phyloP scores from a whole-genome alignment of 2,888 invertebrate species.

The Rhopalosiphum nymphaeae region DNA sequence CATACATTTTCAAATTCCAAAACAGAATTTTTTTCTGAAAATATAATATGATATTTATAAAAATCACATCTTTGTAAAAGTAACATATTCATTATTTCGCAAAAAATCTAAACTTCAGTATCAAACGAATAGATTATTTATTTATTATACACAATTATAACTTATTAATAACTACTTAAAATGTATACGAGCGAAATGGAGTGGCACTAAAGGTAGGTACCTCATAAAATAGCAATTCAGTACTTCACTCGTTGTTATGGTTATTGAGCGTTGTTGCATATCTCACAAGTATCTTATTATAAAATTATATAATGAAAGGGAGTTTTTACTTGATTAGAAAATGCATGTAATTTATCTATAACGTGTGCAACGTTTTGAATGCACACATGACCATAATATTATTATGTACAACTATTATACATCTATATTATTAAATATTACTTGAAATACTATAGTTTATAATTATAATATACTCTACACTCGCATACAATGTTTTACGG shows the following conservation, averaged over 20 bases:
- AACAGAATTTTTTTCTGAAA: background rate
- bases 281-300: background rate
- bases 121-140: background rate
- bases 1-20: background rate
- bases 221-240: background rate
- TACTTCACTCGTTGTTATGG: background rate
- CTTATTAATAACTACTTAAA: background rate
- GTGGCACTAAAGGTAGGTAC: background rate
- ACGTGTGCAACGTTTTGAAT: background rate
- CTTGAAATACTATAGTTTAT: background rate
- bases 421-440: background rate
- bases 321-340: background rate
- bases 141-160: background rate
- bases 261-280: background rate
- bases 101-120: background rate
- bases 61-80: background rate
- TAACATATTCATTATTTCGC: background rate
- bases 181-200: background rate
- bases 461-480: background rate
- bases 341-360: background rate
- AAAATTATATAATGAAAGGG: background rate
- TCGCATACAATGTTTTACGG: background rate
- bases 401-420: background rate
- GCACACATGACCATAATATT: background rate
- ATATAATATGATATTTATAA: background rate